Evolutionary conservation across 2,888 invertebrate genomes (phyloP).

Genomic region (Syrphus vitripennis): DNA sequence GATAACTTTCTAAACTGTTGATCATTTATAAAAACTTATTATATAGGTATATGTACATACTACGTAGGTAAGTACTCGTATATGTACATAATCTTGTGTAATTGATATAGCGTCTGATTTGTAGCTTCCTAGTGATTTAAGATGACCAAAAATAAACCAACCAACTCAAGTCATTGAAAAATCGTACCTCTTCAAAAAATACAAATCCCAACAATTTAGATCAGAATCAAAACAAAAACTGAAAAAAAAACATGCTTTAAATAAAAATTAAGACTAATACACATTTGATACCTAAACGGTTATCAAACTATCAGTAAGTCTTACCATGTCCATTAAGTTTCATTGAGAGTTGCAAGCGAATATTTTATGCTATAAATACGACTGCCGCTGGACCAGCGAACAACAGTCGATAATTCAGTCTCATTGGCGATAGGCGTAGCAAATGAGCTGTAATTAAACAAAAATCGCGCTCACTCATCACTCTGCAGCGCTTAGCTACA

Average conservation of each 20-base stretch:
- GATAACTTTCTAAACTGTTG: no score
- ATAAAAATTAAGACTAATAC: background rate
- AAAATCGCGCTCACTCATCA: constrained; percentile 10
- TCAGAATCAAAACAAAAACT: constrained; percentile 4
- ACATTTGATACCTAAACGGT: background rate
- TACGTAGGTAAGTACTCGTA: no score
- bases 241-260: background rate
- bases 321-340: constrained; percentile 15
- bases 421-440: constrained; percentile 25
- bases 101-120: no score
- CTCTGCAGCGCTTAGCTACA: constrained; percentile 4
- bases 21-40: no score
- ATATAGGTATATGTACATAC: no score
- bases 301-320: constrained; percentile 51
- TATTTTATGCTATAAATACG: constrained; percentile 58
- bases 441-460: constrained; percentile 35
- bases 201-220: background rate
- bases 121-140: no score
- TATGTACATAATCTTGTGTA: no score
- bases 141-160: no score
- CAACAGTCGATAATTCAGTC: constrained; percentile 57
- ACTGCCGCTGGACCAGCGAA: constrained; percentile 54
- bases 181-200: no score
- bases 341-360: background rate
- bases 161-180: no score